A percentile compares a stretch with the other conserved stretches of the same genome.
phyloP scores from a whole-genome alignment of 1,140 invertebrate genomes.

The Drosophila chauvacae region DNA sequence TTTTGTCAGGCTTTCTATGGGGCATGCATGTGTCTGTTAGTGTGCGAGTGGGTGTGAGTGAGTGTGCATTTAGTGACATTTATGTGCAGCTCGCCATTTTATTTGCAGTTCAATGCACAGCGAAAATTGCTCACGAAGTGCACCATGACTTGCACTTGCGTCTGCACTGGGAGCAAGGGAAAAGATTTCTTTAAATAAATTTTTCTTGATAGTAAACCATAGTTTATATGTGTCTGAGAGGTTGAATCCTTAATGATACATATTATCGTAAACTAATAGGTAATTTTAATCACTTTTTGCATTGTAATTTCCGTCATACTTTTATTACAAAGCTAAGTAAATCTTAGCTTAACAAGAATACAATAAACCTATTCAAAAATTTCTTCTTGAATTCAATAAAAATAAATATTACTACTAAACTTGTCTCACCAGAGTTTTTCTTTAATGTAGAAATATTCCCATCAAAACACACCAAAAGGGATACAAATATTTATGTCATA shows the following conservation, averaged over 20 bases:
- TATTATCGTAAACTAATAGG: too few species aligned
- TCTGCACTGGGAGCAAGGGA: constrained; percentile 32
- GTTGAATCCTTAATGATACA: neutral
- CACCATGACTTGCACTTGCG: constrained; percentile 66
- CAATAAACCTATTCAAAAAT: neutral
- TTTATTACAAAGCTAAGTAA: too few species aligned
- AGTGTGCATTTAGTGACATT: constrained; percentile 77
- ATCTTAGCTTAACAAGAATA: too few species aligned
- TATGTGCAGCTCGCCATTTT: constrained; percentile 75
- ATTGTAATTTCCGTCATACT: neutral
- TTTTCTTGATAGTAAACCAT: too few species aligned
- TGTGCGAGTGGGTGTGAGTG: constrained; percentile 24
- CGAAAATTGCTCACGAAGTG: constrained; percentile 76
- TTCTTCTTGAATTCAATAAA: neutral
- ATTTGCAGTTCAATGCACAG: constrained; percentile 79
- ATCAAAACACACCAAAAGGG: neutral
- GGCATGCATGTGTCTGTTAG: constrained; percentile 6
- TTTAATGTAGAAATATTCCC: neutral
- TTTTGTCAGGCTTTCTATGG: constrained; percentile 42
- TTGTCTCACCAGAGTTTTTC: neutral
- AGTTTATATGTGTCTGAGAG: neutral
- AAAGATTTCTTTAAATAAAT: too few species aligned
- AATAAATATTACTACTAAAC: neutral
- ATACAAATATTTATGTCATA: neutral
- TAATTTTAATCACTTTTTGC: too few species aligned